These are phyloP conservation scores for Meles meles DNA, from an alignment of 2,113 vertebrate species.

Conservation along the genomic window DNA sequence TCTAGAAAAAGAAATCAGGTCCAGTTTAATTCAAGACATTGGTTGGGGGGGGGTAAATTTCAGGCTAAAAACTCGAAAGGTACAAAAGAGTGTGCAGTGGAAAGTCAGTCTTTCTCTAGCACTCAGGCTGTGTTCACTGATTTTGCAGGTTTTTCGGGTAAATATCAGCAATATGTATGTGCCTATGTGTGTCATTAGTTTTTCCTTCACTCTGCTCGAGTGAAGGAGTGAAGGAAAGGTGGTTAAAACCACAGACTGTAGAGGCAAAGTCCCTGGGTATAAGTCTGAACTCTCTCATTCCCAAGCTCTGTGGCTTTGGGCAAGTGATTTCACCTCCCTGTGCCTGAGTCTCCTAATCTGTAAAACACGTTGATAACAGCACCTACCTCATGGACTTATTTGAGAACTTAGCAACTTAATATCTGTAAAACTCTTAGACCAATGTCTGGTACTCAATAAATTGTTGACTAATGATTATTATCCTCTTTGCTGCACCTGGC, in stretches of 20 bases:
- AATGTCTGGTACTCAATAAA: background rate
- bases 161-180: background rate
- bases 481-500: background rate
- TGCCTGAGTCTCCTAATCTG: background rate
- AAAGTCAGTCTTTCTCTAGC: background rate
- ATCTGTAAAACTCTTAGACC: background rate
- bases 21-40: background rate
- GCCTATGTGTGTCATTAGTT: background rate
- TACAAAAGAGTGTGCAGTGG: background rate
- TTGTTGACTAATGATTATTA: background rate
- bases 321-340: background rate
- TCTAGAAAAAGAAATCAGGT: background rate
- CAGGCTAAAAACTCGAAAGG: background rate
- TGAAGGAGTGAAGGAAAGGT: background rate
- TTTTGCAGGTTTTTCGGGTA: background rate
- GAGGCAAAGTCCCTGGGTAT: background rate
- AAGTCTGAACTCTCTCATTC: background rate
- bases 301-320: background rate
- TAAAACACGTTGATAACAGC: background rate
- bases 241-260: background rate
- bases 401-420: background rate
- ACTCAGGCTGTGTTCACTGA: background rate
- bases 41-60: too few relatives aligned
- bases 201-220: background rate
- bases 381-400: slow-evolving; percentile 33